Conservation (phyloP, 1,140 invertebrate genomes). For the Cotesia typhae region DNA sequence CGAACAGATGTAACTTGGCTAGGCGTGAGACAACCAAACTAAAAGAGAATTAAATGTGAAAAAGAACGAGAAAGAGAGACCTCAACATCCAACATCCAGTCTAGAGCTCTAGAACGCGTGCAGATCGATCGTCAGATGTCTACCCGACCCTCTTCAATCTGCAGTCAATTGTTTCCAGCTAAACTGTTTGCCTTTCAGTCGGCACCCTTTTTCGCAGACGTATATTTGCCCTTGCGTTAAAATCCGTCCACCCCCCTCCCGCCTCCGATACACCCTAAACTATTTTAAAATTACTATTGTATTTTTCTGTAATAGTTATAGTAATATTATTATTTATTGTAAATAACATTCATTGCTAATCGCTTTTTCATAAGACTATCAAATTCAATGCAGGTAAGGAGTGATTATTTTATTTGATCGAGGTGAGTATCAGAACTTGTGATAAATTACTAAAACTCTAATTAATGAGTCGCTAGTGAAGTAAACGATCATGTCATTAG, state of each 20-base stretch:
- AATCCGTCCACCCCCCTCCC: constrained; percentile 27
- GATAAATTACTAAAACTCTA: too few relatives aligned
- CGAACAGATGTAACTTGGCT: constrained; percentile 51
- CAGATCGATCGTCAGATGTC: constrained; percentile 43
- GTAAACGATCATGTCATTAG: too few relatives aligned
- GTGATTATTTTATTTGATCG: too few relatives aligned
- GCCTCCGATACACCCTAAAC: constrained; percentile 16
- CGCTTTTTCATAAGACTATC: not conserved
- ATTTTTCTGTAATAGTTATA: constrained; percentile 2
- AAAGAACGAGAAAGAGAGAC: too few relatives aligned
- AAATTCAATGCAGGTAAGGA: not conserved
- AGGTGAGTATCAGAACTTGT: too few relatives aligned
- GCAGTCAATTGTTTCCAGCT: constrained; percentile 68
- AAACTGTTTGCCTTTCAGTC: constrained; percentile 68
- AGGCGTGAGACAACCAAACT: constrained; percentile 35
- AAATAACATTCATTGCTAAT: not conserved
- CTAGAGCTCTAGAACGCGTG: constrained; percentile 37
- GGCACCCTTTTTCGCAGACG: constrained; percentile 60
- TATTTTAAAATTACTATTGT: constrained; percentile 18
- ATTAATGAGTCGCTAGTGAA: too few relatives aligned
- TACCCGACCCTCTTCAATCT: constrained; percentile 62
- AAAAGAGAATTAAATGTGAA: too few relatives aligned
- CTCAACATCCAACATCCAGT: not conserved
- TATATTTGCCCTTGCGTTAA: constrained; percentile 62
- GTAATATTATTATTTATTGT: constrained; percentile 2